Base-by-base conservation (phyloP, 1,140 invertebrate genomes). In the Aphis craccivora region DNA sequence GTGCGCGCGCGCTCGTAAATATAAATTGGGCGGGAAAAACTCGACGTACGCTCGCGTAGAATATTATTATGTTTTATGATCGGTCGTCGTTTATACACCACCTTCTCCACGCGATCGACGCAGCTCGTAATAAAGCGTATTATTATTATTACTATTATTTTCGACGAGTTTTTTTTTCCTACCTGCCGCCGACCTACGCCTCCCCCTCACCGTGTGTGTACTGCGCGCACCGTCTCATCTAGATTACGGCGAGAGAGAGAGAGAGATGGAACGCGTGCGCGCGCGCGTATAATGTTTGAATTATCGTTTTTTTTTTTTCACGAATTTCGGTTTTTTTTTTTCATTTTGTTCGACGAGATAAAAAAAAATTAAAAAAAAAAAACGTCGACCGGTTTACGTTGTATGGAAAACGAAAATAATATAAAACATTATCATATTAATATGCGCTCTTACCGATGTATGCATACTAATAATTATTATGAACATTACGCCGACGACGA, bases 21-120 rank as follows among this genome's bases (percentile, higher is more conserved):
- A 84, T 25, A 89, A 89, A 55, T 89, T 40, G n/a, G 88, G 88
- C 88, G 88, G 88, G 88, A 89, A 89, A 89, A 37, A 83, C 30
- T 30, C 40, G 60, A 76, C 60, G 60, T 76, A n/a, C 84, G 84
- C 37, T 37, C 84, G 43, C 4, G 84, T 48, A 53, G 53, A 55
- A 89, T 23, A 53, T 51, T 53, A 40, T 37, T 81, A 81, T 83
- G 37, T 37, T 83, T 35, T 83, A 83, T 83, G 60, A 83, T 37
- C 81, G 35, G 76, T 83, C 37, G 86, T 86, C 84, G 83, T 22
- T 40, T 45, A 45, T 43, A 45, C 84, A 35, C 48, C 48, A 35
- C 48, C 48, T n/a, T 76, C 30, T 67, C 60, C 9, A 35, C 60
- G 30, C 60, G 60, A n/a, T 76, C 30, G 30, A 76, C 60, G 60